Evolutionary conservation across 2,888 invertebrate genomes (phyloP).

Genomic region (Synergus laeviventris): DNA sequence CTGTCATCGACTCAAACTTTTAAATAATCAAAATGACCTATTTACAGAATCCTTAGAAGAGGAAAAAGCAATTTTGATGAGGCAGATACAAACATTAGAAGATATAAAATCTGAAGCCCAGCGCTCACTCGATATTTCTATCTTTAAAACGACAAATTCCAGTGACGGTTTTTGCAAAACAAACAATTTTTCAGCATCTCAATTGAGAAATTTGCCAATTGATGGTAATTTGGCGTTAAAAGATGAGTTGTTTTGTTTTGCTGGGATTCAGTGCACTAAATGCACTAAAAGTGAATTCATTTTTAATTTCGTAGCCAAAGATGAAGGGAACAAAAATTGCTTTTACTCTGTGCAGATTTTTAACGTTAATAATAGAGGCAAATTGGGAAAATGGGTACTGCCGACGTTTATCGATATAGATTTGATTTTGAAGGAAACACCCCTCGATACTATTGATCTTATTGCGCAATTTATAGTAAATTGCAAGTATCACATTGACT

Average conservation of each 20-base stretch:
- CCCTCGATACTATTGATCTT: slow-evolving; percentile 46
- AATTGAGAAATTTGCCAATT: background rate
- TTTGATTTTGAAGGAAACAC: slow-evolving; percentile 49
- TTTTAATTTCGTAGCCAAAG: slow-evolving; percentile 53
- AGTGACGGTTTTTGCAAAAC: background rate
- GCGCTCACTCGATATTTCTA: background rate
- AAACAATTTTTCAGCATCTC: background rate
- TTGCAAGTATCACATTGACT: slow-evolving; percentile 58
- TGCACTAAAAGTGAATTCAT: slow-evolving; percentile 46
- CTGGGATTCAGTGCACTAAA: slow-evolving; percentile 59
- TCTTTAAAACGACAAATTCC: background rate
- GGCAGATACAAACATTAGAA: background rate
- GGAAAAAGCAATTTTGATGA: background rate
- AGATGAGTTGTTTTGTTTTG: slow-evolving; percentile 53
- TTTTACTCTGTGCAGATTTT: slow-evolving; percentile 55
- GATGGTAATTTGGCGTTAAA: background rate
- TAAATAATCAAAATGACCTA: background rate
- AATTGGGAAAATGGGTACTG: slow-evolving; percentile 62
- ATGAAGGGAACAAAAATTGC: background rate
- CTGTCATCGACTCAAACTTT: background rate
- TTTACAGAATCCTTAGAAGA: background rate
- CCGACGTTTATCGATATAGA: slow-evolving; percentile 58
- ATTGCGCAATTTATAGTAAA: slow-evolving; percentile 54
- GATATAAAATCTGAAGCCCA: background rate
- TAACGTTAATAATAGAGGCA: slow-evolving; percentile 31